phyloP scores from a whole-genome alignment of 2,113 vertebrate genomes.

The Melanocharis versteri region DNA sequence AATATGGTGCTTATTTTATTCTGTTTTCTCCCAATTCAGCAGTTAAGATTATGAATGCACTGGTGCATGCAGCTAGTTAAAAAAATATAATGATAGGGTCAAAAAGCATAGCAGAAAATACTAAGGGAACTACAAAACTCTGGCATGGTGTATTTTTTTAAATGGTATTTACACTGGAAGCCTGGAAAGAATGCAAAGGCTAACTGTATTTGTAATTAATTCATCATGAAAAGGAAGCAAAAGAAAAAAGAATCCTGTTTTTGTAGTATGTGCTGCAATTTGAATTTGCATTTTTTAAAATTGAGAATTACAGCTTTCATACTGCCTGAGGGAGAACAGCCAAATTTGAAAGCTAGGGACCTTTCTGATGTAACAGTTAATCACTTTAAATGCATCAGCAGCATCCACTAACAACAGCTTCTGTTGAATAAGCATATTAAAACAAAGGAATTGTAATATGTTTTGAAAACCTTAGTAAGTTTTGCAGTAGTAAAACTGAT shows the following conservation, averaged over 20 bases:
- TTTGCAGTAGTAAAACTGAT: neutral
- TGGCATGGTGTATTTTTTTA: neutral
- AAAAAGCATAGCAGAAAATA: neutral
- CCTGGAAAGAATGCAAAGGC: neutral
- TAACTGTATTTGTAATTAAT: neutral
- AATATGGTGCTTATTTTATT: neutral
- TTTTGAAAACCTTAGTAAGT: neutral
- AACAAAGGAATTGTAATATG: neutral
- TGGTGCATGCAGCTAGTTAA: neutral
- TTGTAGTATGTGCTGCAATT: neutral
- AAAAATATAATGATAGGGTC: neutral
- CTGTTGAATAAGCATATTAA: conserved; percentile 11
- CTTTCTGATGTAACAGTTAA: conserved; percentile 16
- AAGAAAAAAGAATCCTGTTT: neutral
- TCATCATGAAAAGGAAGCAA: neutral
- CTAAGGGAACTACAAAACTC: conserved; percentile 4
- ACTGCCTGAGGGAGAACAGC: neutral
- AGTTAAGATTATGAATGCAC: neutral
- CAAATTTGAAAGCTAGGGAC: conserved; percentile 13
- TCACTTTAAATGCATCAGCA: conserved; percentile 17
- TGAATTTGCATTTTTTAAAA: conserved; percentile 28
- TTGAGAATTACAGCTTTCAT: conserved; percentile 5
- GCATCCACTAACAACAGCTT: neutral
- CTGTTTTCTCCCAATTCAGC: neutral
- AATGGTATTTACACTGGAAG: neutral